Evolutionary conservation across 2,888 invertebrate genomes (phyloP), one percentile per base, ranked within the genome.

Genomic region (Lamellibrachia satsuma): DNA sequence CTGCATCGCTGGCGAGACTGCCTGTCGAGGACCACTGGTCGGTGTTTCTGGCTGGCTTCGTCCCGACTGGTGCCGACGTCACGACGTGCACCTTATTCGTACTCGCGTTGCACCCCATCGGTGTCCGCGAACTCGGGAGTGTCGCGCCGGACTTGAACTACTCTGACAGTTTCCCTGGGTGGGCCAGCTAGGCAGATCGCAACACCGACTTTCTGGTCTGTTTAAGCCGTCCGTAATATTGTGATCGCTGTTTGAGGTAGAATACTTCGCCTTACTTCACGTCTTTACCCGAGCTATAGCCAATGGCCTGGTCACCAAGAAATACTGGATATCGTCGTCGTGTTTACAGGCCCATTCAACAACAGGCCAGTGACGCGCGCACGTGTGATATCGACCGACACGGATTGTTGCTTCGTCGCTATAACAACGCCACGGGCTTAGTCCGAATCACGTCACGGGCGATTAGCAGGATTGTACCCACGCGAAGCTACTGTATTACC

Each of bases 81-180:
- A 92, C 39, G 52, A 92, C 93, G 39, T 92, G 92, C 9, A 93
- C 92, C 90, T 93, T 90, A 90, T 93, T 93, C 91, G 92, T 93
- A 39, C 93, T 92, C 57, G 91, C 90, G 75, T 92, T 92, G 91
- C 93, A 93, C 52, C 93, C 93, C 93, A 93, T 93, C 52, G 27
- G 75, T 15, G 75, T 75, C 11, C 75, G 22, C 15, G n/a, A 75
- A 75, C 22, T 75, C 75, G 3, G 75, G 75, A 75, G n/a, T 22
- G 22, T 75, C 75, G 6, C 75, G n/a, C 75, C 75, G 75, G 75
- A n/a, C 3, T 75, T 75, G 6, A 39, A 39, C n/a, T 6, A 75
- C 75, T 22, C 15, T 75, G 22, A 22, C n/a, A 75, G 6, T 22
- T 75, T 15, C 75, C 3, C 75, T 22, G 15, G 15, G 15, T 11